Evolutionary conservation across 2,888 invertebrate genomes (phyloP).

Genomic region (Plagodis dolabraria): DNA sequence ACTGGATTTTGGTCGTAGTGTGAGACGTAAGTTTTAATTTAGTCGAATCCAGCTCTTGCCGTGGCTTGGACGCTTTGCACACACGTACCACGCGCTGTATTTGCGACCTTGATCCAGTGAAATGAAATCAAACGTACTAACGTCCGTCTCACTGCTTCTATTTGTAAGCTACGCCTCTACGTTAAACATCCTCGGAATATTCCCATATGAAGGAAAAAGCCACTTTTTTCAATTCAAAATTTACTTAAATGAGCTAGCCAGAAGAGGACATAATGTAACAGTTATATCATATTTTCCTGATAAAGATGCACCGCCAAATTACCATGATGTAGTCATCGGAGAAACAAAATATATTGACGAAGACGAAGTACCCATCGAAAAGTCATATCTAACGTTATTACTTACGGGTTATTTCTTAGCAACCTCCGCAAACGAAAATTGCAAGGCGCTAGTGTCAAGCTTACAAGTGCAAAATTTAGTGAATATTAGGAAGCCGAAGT

Average conservation of each 20-base stretch:
- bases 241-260: constrained; percentile 84
- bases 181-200: constrained; percentile 86
- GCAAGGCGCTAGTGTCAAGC: constrained; percentile 64
- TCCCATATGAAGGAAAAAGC: constrained; percentile 88
- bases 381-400: constrained; percentile 52
- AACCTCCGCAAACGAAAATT: constrained; percentile 56
- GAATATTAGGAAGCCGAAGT: constrained; percentile 77
- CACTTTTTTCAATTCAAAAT: constrained; percentile 88
- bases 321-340: constrained; percentile 79
- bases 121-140: constrained; percentile 48
- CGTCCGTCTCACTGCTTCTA: constrained; percentile 40
- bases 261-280: constrained; percentile 87
- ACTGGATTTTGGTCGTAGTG: background rate
- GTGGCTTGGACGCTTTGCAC: constrained; percentile 5
- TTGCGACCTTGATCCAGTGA: constrained; percentile 26
- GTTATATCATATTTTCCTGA: constrained; percentile 87
- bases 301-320: constrained; percentile 76
- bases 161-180: constrained; percentile 39
- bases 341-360: constrained; percentile 46
- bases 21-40: background rate
- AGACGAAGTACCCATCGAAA: constrained; percentile 50
- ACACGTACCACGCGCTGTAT: background rate
- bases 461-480: constrained; percentile 65
- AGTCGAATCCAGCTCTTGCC: constrained; percentile 1
- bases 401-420: constrained; percentile 46